These are phyloP conservation scores for Apamea crenata DNA, from an alignment of 2,888 invertebrate genomes.

Conservation along the genomic window DNA sequence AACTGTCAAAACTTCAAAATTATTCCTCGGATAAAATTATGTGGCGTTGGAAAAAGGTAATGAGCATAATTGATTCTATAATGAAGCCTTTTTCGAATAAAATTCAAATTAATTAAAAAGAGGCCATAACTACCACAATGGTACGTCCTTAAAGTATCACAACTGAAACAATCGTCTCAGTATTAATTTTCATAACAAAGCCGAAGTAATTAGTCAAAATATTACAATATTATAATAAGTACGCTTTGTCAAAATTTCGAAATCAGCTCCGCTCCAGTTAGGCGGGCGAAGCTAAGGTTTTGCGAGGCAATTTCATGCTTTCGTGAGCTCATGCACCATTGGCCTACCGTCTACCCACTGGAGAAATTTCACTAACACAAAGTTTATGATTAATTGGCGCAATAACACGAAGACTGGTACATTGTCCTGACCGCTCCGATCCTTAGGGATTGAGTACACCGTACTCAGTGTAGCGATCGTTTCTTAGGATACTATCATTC, in stretches of 20 bases:
- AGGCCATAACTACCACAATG: conserved; percentile 33
- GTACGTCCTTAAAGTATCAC: conserved; percentile 4
- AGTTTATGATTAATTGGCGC: conserved; percentile 89
- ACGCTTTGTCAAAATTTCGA: conserved; percentile 65
- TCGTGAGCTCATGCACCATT: conserved; percentile 87
- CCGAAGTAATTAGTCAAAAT: conserved; percentile 60
- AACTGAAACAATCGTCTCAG: conserved; percentile 18
- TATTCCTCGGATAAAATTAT: too few species aligned
- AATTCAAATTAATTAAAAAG: conserved; percentile 2
- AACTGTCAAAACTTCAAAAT: too few species aligned
- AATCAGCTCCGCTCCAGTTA: conserved; percentile 84
- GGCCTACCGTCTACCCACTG: conserved; percentile 75
- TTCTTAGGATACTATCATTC: conserved; percentile 58
- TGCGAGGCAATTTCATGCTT: conserved; percentile 89
- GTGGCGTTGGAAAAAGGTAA: background rate
- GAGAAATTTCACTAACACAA: conserved; percentile 89
- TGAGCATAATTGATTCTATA: background rate
- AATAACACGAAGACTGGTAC: conserved; percentile 86
- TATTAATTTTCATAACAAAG: conserved; percentile 45
- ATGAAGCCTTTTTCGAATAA: background rate
- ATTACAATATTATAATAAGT: conserved; percentile 59
- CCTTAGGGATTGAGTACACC: conserved; percentile 58
- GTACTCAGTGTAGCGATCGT: conserved; percentile 52
- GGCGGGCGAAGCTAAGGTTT: conserved; percentile 81
- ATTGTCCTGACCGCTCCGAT: conserved; percentile 75